A percentile compares a stretch with the other conserved stretches of the same genome.
phyloP scores from a whole-genome alignment of 2,888 invertebrate genomes.

The Chrysomela aeneicollis region DNA sequence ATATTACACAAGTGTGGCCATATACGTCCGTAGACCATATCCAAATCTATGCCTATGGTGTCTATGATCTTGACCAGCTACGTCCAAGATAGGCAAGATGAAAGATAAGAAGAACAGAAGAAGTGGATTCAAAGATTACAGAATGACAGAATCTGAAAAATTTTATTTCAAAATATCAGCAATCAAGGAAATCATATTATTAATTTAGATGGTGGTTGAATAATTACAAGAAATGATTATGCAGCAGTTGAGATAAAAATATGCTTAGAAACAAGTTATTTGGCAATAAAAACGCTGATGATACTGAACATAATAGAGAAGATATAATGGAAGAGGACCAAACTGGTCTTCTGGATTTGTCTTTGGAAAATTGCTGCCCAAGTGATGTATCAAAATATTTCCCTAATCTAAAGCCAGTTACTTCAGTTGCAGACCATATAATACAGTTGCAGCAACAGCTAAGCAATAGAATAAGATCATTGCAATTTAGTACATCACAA shows the following conservation, averaged over 20 bases:
- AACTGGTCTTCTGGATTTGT: conserved; percentile 22
- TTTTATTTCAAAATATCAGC: too few species aligned
- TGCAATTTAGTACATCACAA: conserved; percentile 61
- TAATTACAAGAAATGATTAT: too few species aligned
- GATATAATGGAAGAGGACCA: conserved; percentile 18
- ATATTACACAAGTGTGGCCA: too few species aligned
- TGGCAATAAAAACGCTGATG: conserved; percentile 12
- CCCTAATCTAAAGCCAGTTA: conserved; percentile 14
- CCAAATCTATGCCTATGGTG: too few species aligned
- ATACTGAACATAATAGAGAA: neutral
- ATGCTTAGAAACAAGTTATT: conserved; percentile 25
- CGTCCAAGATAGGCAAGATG: too few species aligned
- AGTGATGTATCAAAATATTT: conserved; percentile 27
- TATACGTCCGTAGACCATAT: too few species aligned
- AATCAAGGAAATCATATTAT: too few species aligned
- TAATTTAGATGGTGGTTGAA: too few species aligned
- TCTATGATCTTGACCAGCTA: too few species aligned
- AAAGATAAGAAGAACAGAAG: too few species aligned
- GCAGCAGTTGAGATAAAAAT: neutral
- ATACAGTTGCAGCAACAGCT: conserved; percentile 44
- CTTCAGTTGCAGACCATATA: conserved; percentile 55
- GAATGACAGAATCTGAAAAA: too few species aligned
- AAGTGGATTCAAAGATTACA: too few species aligned
- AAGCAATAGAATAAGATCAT: conserved; percentile 36
- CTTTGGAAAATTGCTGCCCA: conserved; percentile 20